Percentiles rank a stretch among this genome's conserved stretches.
Evolutionary conservation across 2,888 invertebrate genomes (phyloP).

Genomic region (Dromius quadrimaculatus): DNA sequence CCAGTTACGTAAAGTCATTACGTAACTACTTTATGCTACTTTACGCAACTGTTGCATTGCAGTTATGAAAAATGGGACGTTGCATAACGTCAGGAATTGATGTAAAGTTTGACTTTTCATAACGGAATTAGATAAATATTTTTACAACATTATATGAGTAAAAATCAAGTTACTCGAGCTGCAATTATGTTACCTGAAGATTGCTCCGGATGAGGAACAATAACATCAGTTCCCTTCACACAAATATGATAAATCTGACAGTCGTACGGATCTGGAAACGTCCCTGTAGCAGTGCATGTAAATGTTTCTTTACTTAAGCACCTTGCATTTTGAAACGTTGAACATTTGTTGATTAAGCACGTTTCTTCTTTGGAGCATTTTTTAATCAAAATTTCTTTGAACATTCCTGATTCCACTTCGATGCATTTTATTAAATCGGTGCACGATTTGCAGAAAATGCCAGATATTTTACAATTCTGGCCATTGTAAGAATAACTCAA

Average conservation of each 20-base stretch:
- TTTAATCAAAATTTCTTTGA: background rate
- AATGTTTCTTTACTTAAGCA: background rate
- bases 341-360: background rate
- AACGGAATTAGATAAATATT: too few species aligned
- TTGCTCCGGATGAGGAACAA: too few species aligned
- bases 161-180: too few species aligned
- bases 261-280: conserved; percentile 20
- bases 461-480: background rate
- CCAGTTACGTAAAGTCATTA: too few species aligned
- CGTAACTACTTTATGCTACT: too few species aligned
- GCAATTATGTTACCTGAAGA: too few species aligned
- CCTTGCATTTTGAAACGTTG: background rate
- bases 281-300: background rate
- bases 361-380: background rate
- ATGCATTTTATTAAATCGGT: conserved; percentile 6
- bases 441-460: conserved; percentile 1
- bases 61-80: too few species aligned
- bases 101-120: too few species aligned
- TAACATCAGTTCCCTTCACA: background rate
- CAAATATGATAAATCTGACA: conserved; percentile 12
- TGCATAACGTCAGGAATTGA: too few species aligned
- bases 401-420: background rate
- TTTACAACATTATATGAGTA: too few species aligned
- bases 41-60: too few species aligned
- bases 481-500: too few species aligned